A percentile compares a stretch with the other conserved stretches of the same genome.
Evolutionary conservation across 2,113 vertebrate species (phyloP).

Genomic region (Podarcis muralis): DNA sequence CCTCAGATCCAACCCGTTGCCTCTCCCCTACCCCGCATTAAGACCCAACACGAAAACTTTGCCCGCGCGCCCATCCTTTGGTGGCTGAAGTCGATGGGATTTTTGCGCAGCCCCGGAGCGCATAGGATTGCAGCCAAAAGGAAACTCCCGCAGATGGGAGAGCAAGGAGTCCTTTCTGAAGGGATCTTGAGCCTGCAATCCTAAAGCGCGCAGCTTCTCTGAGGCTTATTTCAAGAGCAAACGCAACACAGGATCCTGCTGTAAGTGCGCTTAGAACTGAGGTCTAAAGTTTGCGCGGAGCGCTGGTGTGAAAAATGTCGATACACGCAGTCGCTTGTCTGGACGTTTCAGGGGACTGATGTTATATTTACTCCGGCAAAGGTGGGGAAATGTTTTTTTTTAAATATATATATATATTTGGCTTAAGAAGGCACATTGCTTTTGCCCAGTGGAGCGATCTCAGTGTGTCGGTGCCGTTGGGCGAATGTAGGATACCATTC

Average conservation of each 20-base stretch:
- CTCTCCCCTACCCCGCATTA: too few relatives aligned
- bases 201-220: neutral
- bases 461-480: neutral
- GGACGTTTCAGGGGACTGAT: neutral
- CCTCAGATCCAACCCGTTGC: too few relatives aligned
- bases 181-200: neutral
- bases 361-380: neutral
- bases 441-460: neutral
- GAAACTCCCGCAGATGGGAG: neutral
- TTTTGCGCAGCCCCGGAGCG: neutral
- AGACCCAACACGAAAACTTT: too few relatives aligned
- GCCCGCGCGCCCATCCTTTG: too few relatives aligned
- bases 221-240: neutral
- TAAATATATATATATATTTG: too few relatives aligned
- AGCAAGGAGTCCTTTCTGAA: neutral
- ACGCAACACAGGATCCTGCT: neutral
- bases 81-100: neutral
- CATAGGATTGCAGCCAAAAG: too few relatives aligned
- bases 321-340: neutral
- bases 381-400: neutral
- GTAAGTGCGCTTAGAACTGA: neutral
- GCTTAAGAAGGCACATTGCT: neutral
- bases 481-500: neutral
- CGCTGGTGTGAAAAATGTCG: too few relatives aligned
- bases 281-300: neutral